A percentile compares a stretch with the other conserved stretches of the same genome.
Conservation (phyloP, 2,888 invertebrate species). For the Poecilobothrus nobilitatus region DNA sequence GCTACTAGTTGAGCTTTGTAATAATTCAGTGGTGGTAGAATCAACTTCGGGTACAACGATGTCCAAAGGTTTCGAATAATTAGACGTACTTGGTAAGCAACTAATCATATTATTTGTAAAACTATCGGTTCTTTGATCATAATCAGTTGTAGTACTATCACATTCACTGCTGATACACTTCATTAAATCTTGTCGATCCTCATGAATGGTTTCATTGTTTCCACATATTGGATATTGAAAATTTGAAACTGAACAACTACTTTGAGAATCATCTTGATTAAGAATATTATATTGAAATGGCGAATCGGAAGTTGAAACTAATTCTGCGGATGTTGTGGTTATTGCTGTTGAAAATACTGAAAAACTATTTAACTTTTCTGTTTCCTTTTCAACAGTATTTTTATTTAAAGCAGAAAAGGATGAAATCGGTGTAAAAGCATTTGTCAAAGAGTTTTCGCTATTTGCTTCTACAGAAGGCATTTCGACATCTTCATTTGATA, state of each 20-base stretch:
- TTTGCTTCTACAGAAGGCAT: constrained; percentile 20
- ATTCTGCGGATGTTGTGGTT: constrained; percentile 18
- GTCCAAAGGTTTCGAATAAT: constrained; percentile 22
- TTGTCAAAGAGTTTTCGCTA: not conserved
- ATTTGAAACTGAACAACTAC: not conserved
- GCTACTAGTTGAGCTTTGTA: not conserved
- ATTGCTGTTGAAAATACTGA: constrained; percentile 9
- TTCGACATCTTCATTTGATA: constrained; percentile 12
- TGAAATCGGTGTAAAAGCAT: not conserved
- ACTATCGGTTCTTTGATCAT: constrained; percentile 17
- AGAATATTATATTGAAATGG: constrained; percentile 14
- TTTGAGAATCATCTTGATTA: not conserved
- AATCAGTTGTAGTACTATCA: constrained; percentile 30
- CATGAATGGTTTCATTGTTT: not conserved
- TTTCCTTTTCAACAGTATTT: not conserved
- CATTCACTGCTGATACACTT: constrained; percentile 28
- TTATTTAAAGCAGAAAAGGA: not conserved
- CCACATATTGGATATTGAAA: constrained; percentile 9
- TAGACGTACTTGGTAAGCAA: constrained; percentile 12
- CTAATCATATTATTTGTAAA: not conserved
- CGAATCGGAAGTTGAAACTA: constrained; percentile 24
- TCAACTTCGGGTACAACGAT: constrained; percentile 28
- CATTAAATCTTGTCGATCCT: constrained; percentile 20
- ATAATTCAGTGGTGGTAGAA: constrained; percentile 26
- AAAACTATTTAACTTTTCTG: not conserved